Conservation (phyloP, 2,113 vertebrate species). For the Garra rufa region DNA sequence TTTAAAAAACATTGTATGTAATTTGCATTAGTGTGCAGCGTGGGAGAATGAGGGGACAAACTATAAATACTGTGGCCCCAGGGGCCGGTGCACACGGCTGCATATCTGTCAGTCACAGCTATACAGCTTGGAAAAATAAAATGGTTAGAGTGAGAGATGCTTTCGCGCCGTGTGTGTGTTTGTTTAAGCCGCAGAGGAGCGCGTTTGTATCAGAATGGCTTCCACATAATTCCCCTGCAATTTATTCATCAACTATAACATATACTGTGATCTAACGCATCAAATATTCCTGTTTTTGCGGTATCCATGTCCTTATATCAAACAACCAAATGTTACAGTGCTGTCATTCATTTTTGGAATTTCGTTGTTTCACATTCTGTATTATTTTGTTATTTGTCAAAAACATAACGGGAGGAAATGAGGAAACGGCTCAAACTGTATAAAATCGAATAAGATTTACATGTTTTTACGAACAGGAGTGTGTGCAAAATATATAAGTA, state of each 20-base stretch:
- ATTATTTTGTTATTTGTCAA: no score
- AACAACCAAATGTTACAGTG: not conserved
- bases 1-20: not conserved
- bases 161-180: constrained; percentile 6
- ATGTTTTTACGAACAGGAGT: not conserved
- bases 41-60: constrained; percentile 15
- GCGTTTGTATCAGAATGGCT: not conserved
- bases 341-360: not conserved
- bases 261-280: not conserved
- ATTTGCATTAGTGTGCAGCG: not conserved
- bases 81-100: constrained; percentile 23
- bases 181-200: not conserved
- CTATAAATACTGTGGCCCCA: constrained; percentile 29
- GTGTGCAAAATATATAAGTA: not conserved
- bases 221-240: not conserved
- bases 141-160: constrained; percentile 21
- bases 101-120: constrained; percentile 32
- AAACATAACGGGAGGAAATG: no score
- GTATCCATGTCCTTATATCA: not conserved
- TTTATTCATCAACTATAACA: not conserved
- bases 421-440: not conserved
- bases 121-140: constrained; percentile 9
- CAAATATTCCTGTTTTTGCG: not conserved
- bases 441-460: not conserved
- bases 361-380: not conserved